Conservation (phyloP, 2,888 invertebrate genomes). For the Baronia brevicornis region DNA sequence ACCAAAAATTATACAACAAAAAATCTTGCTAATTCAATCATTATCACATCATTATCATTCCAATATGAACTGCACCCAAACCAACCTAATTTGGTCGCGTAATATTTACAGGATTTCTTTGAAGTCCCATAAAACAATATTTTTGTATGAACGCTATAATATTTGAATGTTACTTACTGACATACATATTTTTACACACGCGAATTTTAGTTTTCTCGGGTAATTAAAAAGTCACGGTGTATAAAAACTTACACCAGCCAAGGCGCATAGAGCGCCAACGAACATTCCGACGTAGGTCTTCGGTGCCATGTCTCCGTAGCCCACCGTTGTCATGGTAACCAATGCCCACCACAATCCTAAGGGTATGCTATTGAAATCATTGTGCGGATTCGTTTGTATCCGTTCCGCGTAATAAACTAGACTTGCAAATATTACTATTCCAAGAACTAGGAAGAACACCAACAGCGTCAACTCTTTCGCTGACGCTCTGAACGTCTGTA, state of each 20-base stretch:
- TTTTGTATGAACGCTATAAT: too few relatives aligned
- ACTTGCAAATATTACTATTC: constrained; percentile 98
- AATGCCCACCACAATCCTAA: constrained; percentile 99
- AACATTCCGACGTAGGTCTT: constrained; percentile 99
- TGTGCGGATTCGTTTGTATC: constrained; percentile 95
- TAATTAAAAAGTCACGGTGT: too few relatives aligned
- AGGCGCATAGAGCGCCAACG: constrained; percentile 97
- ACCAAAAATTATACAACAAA: too few relatives aligned
- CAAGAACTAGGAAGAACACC: constrained; percentile 98
- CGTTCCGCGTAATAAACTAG: constrained; percentile 98
- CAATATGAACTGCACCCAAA: too few relatives aligned
- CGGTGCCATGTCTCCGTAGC: constrained; percentile 99
- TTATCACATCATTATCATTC: too few relatives aligned
- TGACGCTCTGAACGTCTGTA: constrained; percentile 97
- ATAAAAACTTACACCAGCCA: constrained; percentile 90
- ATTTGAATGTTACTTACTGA: too few relatives aligned
- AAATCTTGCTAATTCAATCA: too few relatives aligned
- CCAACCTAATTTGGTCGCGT: too few relatives aligned
- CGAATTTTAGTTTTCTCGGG: too few relatives aligned
- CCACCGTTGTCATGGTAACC: constrained; percentile 99
- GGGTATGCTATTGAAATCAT: constrained; percentile 99
- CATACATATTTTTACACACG: too few relatives aligned
- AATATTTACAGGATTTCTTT: too few relatives aligned
- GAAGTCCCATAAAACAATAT: too few relatives aligned
- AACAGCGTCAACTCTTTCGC: constrained; percentile 96